phyloP scores from a whole-genome alignment of 2,888 invertebrate species.

The Machimus rusticus region DNA sequence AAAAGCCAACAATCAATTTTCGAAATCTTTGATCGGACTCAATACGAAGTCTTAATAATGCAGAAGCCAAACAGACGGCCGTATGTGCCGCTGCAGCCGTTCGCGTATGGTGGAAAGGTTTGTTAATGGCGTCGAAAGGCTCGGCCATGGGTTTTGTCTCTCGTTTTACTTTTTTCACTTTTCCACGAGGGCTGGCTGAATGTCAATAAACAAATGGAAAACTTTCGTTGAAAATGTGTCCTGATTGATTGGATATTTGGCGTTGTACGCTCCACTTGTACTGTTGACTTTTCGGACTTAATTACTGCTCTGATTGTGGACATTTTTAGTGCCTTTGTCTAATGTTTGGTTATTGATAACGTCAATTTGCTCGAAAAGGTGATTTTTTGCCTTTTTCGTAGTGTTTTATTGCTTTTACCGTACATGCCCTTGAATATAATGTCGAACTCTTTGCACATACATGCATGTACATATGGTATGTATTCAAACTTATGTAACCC shows the following conservation, averaged over 20 bases:
- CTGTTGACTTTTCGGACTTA: slow-evolving; percentile 46
- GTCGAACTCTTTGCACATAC: background rate
- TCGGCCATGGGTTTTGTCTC: slow-evolving; percentile 13
- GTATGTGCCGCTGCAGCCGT: slow-evolving; percentile 7
- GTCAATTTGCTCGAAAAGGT: slow-evolving; percentile 8
- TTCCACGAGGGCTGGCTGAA: slow-evolving; percentile 46
- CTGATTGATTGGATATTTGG: slow-evolving; percentile 47
- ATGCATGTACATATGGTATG: background rate
- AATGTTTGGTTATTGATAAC: slow-evolving; percentile 34
- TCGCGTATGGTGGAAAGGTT: background rate
- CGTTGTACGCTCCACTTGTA: slow-evolving; percentile 41
- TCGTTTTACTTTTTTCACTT: slow-evolving; percentile 33
- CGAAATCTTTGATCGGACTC: slow-evolving; percentile 56
- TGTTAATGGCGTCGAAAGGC: slow-evolving; percentile 35
- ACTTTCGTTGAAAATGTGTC: slow-evolving; percentile 40
- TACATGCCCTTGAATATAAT: background rate
- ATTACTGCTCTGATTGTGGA: slow-evolving; percentile 47
- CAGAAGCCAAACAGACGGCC: slow-evolving; percentile 60
- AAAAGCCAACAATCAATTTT: slow-evolving; percentile 47
- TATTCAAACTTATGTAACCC: background rate
- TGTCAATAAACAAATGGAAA: slow-evolving; percentile 48
- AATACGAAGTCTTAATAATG: slow-evolving; percentile 64
- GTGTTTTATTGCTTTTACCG: background rate
- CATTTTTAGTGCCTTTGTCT: slow-evolving; percentile 39
- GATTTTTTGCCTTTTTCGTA: background rate